Evolutionary conservation across 2,113 vertebrate genomes (phyloP).

Genomic region (Spea bombifrons): DNA sequence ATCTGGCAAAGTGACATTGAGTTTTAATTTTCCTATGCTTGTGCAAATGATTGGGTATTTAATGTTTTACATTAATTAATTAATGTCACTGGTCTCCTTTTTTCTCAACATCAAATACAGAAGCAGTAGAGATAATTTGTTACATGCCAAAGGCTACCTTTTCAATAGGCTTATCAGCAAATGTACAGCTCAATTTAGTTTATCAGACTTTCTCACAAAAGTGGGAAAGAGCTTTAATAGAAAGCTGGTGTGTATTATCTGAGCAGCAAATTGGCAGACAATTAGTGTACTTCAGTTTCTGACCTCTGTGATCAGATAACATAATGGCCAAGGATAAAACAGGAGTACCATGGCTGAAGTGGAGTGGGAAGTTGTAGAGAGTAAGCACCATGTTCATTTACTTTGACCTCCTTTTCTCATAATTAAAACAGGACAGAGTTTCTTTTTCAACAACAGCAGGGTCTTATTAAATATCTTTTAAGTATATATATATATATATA

Average conservation of each 20-base stretch:
- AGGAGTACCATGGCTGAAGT: background rate
- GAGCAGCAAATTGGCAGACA: constrained; percentile 48
- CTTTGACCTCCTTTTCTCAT: constrained; percentile 8
- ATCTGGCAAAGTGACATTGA: constrained; percentile 8
- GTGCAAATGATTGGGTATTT: constrained; percentile 8
- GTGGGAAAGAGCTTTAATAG: constrained; percentile 6
- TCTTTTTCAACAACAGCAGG: background rate
- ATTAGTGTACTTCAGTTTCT: constrained; percentile 48
- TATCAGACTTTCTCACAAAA: constrained; percentile 38
- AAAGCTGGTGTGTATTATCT: constrained; percentile 35
- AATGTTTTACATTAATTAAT: constrained; percentile 38
- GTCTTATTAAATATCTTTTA: background rate
- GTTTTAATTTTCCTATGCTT: constrained; percentile 13
- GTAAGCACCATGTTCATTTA: background rate
- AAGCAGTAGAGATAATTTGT: constrained; percentile 38
- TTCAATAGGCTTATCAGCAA: constrained; percentile 39
- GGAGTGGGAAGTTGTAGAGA: background rate
- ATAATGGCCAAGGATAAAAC: constrained; percentile 21
- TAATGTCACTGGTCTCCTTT: constrained; percentile 31
- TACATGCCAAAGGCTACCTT: constrained; percentile 47
- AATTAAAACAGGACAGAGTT: background rate
- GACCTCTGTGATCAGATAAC: constrained; percentile 44
- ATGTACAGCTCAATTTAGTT: constrained; percentile 24
- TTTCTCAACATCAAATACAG: constrained; percentile 16
- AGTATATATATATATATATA: too few species aligned